These are phyloP conservation scores for Drosophila mauritiana DNA, from an alignment of 1,140 invertebrate genomes.

Conservation along the genomic window DNA sequence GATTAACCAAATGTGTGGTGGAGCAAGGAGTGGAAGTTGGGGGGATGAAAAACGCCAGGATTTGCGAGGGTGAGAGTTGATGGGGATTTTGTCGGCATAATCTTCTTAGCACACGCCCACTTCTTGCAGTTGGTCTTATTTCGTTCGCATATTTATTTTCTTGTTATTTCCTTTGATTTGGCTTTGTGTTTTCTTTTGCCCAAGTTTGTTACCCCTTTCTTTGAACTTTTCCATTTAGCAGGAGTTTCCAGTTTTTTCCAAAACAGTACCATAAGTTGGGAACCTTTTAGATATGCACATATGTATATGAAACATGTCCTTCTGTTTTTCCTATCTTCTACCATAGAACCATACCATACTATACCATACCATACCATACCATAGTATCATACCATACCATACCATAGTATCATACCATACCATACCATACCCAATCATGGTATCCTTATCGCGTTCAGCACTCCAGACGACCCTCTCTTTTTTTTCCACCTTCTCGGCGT, in stretches of 20 bases:
- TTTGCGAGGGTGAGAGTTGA: background rate
- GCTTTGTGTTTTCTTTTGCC: background rate
- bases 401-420: too few species aligned
- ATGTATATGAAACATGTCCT: too few species aligned
- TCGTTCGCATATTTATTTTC: background rate
- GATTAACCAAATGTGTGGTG: background rate
- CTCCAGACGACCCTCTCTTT: background rate
- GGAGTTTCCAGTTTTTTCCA: background rate
- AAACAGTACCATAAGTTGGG: too few species aligned
- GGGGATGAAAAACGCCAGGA: background rate
- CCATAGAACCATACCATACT: too few species aligned
- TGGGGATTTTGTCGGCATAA: constrained; percentile 8
- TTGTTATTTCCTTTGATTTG: background rate
- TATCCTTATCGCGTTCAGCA: constrained; percentile 6
- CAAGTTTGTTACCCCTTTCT: background rate
- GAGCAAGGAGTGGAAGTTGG: background rate
- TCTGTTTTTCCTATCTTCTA: too few species aligned
- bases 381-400: too few species aligned
- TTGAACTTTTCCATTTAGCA: background rate
- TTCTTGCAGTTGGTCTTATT: background rate
- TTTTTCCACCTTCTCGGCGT: background rate
- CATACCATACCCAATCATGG: too few species aligned
- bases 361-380: too few species aligned
- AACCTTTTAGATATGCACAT: too few species aligned
- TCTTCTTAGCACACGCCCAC: constrained; percentile 4